A percentile compares a stretch with the other conserved stretches of the same genome.
Conservation (phyloP, 2,797 vertebrate genomes). For the Bradypus variegatus region DNA sequence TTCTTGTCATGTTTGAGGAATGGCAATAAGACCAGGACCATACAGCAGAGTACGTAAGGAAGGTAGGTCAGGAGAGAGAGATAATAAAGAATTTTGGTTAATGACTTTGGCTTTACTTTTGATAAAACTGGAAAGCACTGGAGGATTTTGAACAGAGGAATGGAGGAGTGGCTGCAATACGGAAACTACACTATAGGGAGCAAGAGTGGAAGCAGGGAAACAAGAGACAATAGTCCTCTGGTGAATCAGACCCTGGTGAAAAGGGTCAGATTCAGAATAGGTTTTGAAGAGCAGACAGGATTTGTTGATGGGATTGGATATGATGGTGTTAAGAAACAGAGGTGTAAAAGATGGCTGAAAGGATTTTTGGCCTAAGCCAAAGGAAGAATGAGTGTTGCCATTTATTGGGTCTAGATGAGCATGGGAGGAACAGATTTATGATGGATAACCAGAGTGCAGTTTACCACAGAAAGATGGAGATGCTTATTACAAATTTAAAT, state of each 20-base stretch:
- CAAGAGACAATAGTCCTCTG: neutral
- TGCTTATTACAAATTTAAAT: conserved; percentile 22
- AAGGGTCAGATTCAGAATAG: neutral
- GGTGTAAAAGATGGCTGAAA: neutral
- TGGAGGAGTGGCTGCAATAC: neutral
- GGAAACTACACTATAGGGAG: neutral
- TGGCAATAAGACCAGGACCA: neutral
- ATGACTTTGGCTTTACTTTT: neutral
- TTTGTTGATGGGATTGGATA: conserved; percentile 12
- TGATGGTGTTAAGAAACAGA: neutral
- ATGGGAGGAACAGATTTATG: neutral
- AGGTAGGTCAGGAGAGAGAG: neutral
- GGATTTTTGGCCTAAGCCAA: neutral
- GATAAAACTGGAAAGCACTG: neutral
- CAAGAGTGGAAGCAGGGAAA: neutral
- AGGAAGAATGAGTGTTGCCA: neutral
- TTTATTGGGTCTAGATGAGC: neutral
- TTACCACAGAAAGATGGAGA: neutral
- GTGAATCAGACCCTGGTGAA: neutral
- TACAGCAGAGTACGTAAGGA: neutral
- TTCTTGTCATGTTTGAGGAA: neutral
- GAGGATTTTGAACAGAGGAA: neutral
- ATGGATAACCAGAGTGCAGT: neutral
- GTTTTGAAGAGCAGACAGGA: neutral
- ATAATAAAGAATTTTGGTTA: neutral